These are phyloP conservation scores for Xanthostigma xanthostigma DNA, from an alignment of 2,888 invertebrate genomes.

Conservation along the genomic window DNA sequence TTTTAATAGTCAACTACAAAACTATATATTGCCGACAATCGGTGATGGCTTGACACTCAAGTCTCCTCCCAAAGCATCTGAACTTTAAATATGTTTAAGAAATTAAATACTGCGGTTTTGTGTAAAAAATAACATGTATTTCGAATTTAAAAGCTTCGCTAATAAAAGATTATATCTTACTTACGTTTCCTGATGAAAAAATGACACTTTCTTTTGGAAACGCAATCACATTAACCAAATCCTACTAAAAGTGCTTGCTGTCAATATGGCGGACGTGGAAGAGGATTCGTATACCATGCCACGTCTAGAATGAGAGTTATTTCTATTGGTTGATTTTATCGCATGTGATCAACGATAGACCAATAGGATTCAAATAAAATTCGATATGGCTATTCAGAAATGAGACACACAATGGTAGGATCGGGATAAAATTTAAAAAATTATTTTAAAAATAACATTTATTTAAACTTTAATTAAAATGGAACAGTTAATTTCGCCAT, in stretches of 20 bases:
- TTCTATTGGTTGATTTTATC: constrained; percentile 16
- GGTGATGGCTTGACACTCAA: constrained; percentile 5
- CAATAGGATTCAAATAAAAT: neutral
- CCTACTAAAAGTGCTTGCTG: constrained; percentile 56
- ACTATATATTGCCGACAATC: neutral
- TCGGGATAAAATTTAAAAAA: constrained; percentile 2
- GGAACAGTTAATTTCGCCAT: too few relatives aligned
- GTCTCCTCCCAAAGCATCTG: constrained; percentile 1
- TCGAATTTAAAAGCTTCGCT: too few relatives aligned
- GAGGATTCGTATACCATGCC: constrained; percentile 60
- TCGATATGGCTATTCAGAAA: neutral
- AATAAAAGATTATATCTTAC: constrained; percentile 19
- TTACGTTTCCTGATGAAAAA: constrained; percentile 31
- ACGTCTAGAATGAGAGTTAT: constrained; percentile 43
- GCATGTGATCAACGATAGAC: constrained; percentile 9
- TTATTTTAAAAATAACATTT: neutral
- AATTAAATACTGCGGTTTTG: constrained; percentile 34
- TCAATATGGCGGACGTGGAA: constrained; percentile 76
- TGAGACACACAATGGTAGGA: neutral
- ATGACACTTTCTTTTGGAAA: constrained; percentile 40
- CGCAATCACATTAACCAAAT: constrained; percentile 53
- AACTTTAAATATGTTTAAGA: too few relatives aligned
- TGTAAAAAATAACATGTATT: constrained; percentile 27
- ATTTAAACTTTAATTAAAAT: neutral
- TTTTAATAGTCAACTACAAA: too few relatives aligned